phyloP scores from a whole-genome alignment of 2,113 vertebrate genomes.

The Potamarius usumacintae region DNA sequence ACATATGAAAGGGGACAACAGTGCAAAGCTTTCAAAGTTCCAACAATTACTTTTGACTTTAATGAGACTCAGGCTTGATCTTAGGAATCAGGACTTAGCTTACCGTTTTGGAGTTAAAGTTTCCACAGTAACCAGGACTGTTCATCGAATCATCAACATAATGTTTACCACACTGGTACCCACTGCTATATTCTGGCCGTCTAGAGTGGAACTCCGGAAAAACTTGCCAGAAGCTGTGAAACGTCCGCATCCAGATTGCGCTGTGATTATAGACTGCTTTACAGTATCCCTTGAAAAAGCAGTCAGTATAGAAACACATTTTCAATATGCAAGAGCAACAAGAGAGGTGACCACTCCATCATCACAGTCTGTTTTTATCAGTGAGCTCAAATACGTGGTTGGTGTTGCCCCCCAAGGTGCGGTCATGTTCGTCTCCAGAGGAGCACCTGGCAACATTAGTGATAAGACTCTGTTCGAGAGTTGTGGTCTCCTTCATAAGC shows the following conservation, averaged over 20 bases:
- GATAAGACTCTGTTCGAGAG: conserved; percentile 69
- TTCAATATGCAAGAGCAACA: conserved; percentile 8
- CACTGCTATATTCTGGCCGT: conserved; percentile 74
- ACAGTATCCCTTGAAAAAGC: conserved; percentile 69
- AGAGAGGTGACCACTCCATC: background rate
- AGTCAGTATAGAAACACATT: conserved; percentile 42
- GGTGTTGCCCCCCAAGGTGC: conserved; percentile 75
- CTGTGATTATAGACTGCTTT: conserved; percentile 75
- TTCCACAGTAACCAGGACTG: conserved; percentile 65
- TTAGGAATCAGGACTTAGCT: conserved; percentile 74
- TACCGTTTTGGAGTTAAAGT: conserved; percentile 75
- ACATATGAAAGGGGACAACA: conserved; percentile 72
- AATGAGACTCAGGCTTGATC: conserved; percentile 74
- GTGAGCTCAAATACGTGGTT: conserved; percentile 72
- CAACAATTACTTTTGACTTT: conserved; percentile 75
- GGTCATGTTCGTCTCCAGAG: conserved; percentile 73
- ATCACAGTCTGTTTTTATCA: conserved; percentile 32
- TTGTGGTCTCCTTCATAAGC: conserved; percentile 72
- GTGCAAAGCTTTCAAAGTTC: conserved; percentile 70
- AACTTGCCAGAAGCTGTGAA: conserved; percentile 69
- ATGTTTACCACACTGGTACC: conserved; percentile 76
- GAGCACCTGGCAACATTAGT: conserved; percentile 66
- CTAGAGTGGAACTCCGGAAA: conserved; percentile 71
- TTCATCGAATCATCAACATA: conserved; percentile 71
- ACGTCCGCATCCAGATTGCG: conserved; percentile 70